Base-by-base conservation (phyloP, 2,888 invertebrate species). In the Ernsta delagoae region DNA sequence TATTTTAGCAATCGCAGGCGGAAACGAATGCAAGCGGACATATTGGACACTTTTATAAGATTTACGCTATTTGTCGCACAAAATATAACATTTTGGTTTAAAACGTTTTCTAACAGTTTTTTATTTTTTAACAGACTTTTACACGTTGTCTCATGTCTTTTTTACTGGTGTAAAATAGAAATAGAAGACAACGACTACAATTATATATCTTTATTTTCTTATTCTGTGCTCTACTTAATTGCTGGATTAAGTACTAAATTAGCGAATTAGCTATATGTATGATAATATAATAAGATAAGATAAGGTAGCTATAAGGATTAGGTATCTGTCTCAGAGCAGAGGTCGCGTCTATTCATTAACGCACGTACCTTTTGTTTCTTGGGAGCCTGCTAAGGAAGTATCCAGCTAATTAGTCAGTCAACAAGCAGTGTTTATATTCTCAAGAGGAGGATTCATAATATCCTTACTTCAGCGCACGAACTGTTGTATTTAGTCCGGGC, bases 21-120 rank as follows among this genome's bases (percentile, higher is more conserved):
- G 48, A 54, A 48, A 36, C 34, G 48, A 48, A 61, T 61, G 61
- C 61, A 48, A 61, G 34, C 61, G n/a, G 45, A 61, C 45, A 61
- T n/a, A 61, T 61, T 61, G 61, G 45, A 61, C 61, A 61, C 34
- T 45, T 48, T 61, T 48, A 61, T 48, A 61, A 61, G 45, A 61
- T 61, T 48, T 61, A 34, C 48, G n/a, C n/a, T 34, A 61, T 48
- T 48, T 61, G 8, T 61, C 34, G 36, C n/a, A 34, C n/a, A 50
- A 61, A 50, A 36, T 61, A 45, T 61, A 16, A 53, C 45, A 45
- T 45, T 45, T 41, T 45, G 5, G 45, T n/a, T 45, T 45, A n/a
- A 5, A 45, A 45, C 45, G n/a, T 45, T 45, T 45, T 5, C 45
- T 45, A 45, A 45, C 45, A 45, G 31, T 45, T 45, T 45, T 45